Percentiles rank a stretch among this genome's conserved stretches.
phyloP scores from a whole-genome alignment of 2,797 vertebrate genomes.

The Furcifer pardalis region DNA sequence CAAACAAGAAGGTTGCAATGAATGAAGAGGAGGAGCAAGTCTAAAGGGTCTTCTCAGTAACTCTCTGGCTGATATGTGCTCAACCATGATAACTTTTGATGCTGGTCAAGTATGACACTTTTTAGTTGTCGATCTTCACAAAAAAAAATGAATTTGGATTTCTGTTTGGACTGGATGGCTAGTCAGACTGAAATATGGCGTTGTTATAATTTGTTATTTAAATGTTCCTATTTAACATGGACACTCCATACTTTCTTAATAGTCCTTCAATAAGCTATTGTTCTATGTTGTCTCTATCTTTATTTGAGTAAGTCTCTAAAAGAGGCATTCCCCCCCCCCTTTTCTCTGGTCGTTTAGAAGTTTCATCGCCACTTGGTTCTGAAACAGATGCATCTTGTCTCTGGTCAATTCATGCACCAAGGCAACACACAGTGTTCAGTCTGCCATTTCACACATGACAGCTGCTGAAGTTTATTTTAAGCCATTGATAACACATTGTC shows the following conservation, averaged over 20 bases:
- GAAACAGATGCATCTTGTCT: not conserved
- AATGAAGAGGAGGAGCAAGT: not conserved
- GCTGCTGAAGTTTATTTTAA: not conserved
- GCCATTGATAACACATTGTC: not conserved
- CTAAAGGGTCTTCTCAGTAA: not conserved
- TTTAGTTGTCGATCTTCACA: no score
- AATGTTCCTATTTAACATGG: not conserved
- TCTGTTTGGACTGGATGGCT: not conserved
- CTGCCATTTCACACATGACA: not conserved
- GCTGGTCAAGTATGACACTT: no score
- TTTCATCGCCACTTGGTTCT: not conserved
- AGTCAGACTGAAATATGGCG: not conserved
- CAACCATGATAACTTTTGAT: no score
- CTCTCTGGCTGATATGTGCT: not conserved
- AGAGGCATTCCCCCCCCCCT: not conserved
- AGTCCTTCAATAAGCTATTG: not conserved
- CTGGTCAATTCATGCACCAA: not conserved
- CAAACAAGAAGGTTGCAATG: not conserved
- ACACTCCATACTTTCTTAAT: not conserved
- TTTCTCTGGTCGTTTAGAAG: not conserved
- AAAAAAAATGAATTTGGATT: not conserved
- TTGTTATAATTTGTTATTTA: not conserved
- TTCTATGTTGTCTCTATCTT: not conserved
- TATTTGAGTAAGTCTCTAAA: not conserved
- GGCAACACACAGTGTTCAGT: not conserved